Conservation (phyloP, 2,797 vertebrate species). For the Onychomys leucogaster region DNA sequence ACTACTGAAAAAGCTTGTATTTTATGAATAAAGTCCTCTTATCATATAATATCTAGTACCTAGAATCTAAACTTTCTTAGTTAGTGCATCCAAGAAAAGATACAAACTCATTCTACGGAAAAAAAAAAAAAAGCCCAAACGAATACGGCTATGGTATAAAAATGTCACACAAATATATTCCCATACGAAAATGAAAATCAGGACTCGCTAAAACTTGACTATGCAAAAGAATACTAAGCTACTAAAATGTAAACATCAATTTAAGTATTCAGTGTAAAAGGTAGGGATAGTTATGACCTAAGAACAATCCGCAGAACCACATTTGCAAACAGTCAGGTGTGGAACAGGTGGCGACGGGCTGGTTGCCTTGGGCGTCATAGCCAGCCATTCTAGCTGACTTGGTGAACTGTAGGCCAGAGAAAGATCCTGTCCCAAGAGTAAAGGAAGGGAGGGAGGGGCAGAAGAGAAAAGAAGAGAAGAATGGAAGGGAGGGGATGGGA, state of each 20-base stretch:
- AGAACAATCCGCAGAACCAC: not conserved
- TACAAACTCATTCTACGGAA: not conserved
- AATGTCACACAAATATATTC: conserved; percentile 34
- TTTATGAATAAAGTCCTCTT: conserved; percentile 17
- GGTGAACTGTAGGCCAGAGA: not conserved
- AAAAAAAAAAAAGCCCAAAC: conserved; percentile 28
- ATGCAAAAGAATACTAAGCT: conserved; percentile 61
- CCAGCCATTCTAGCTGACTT: not conserved
- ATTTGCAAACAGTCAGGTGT: not conserved
- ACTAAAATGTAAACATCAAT: conserved; percentile 74
- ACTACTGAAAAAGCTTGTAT: conserved; percentile 1
- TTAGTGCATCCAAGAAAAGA: conserved; percentile 5
- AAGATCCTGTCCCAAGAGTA: not conserved
- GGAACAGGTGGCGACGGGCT: not conserved
- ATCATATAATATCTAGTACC: not conserved
- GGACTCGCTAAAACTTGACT: conserved; percentile 61
- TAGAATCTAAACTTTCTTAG: conserved; percentile 11
- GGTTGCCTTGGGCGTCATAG: not conserved
- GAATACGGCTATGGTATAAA: not conserved
- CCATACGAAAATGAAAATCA: conserved; percentile 66
- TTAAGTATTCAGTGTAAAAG: conserved; percentile 60
- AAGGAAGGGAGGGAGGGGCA: no score
- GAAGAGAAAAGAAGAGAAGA: not conserved
- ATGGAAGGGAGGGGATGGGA: fast-evolving
- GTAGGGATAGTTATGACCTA: no score